Conservation (phyloP, 2,797 vertebrate species). For the Heliangelus exortis region DNA sequence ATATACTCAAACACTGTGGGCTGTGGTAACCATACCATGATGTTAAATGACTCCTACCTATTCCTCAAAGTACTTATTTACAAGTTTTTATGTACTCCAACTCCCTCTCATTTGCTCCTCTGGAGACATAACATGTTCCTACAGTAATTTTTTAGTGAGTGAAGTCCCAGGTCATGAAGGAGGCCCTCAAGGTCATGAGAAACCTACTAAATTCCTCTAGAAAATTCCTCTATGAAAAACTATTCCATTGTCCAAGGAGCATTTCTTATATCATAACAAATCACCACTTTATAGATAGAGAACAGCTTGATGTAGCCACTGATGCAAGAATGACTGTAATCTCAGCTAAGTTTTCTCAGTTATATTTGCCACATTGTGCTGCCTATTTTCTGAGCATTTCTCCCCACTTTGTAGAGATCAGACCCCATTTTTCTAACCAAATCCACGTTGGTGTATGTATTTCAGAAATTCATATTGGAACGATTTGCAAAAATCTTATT, state of each 20-base stretch:
- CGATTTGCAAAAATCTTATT: background rate
- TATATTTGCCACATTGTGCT: background rate
- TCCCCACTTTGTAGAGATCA: background rate
- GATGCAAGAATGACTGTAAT: background rate
- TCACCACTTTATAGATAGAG: background rate
- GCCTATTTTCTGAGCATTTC: background rate
- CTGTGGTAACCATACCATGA: background rate
- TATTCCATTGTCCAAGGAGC: accelerated
- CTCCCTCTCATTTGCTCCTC: background rate
- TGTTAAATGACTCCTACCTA: background rate
- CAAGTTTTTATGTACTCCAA: background rate
- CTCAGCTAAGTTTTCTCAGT: background rate
- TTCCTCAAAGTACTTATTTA: background rate
- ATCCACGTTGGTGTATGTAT: background rate
- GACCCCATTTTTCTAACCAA: background rate
- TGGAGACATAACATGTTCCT: accelerated
- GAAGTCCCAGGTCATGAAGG: background rate
- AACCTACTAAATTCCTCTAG: background rate
- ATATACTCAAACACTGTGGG: background rate
- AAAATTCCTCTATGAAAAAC: background rate
- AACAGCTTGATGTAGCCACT: background rate
- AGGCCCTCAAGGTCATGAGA: background rate
- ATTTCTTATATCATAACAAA: background rate
- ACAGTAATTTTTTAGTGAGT: background rate
- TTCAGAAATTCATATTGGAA: background rate